phyloP scores from a whole-genome alignment of 2,797 vertebrate species.

The Xenentodon cancila region DNA sequence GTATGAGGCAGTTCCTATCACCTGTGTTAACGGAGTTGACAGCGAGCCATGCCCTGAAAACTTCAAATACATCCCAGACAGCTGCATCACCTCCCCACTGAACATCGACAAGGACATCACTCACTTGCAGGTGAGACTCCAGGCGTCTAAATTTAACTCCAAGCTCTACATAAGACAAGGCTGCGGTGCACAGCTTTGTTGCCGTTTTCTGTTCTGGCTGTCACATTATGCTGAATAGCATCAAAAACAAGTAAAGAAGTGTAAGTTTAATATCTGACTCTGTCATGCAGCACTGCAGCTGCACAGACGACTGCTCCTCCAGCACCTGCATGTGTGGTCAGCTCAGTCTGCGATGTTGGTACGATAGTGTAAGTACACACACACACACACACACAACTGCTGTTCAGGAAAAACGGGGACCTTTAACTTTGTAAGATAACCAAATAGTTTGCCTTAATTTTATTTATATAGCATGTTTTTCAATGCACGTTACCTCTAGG shows the following conservation, averaged over 20 bases:
- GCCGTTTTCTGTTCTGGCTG: too few species aligned
- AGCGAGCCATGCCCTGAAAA: conserved; percentile 87
- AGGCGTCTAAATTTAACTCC: not conserved
- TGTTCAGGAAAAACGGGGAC: not conserved
- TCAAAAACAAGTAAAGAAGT: not conserved
- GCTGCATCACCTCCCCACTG: conserved; percentile 93
- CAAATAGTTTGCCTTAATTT: too few species aligned
- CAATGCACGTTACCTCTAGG: too few species aligned
- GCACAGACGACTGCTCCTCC: conserved; percentile 94
- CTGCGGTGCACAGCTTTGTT: too few species aligned
- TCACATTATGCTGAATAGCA: too few species aligned
- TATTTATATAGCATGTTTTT: too few species aligned
- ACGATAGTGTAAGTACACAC: conserved; percentile 86
- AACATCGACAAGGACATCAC: conserved; percentile 96
- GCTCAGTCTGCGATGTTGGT: conserved; percentile 96
- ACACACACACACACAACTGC: not conserved
- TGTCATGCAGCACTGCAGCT: conserved; percentile 90
- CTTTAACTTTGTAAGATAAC: too few species aligned
- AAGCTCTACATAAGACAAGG: not conserved
- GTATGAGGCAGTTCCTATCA: conserved; percentile 90
- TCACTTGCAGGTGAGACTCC: conserved; percentile 88
- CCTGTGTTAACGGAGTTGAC: conserved; percentile 92
- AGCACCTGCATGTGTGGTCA: conserved; percentile 95
- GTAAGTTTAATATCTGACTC: not conserved
- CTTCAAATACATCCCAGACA: conserved; percentile 96